Evolutionary conservation across 1,140 invertebrate genomes (phyloP).

Genomic region (Trigoniulus corallinus): DNA sequence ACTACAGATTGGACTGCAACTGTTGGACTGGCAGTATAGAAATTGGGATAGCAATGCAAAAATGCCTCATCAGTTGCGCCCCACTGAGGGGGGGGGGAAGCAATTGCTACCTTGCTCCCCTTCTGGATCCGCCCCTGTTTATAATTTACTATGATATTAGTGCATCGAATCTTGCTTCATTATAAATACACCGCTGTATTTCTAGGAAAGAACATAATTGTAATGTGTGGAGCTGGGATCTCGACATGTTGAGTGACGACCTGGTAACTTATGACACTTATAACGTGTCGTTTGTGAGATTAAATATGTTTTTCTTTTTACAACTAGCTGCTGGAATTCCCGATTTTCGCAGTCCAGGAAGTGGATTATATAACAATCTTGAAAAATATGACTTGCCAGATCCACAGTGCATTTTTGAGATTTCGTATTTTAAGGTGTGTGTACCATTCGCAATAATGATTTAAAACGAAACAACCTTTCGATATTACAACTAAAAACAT

Average conservation of each 20-base stretch:
- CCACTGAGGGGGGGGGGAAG: too few species aligned
- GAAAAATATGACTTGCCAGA: constrained; percentile 79
- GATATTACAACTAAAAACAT: constrained; percentile 7
- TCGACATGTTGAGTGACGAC: constrained; percentile 62
- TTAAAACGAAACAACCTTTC: constrained; percentile 20
- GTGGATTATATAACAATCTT: constrained; percentile 82
- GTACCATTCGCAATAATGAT: constrained; percentile 6
- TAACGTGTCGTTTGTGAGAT: not conserved
- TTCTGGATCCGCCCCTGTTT: too few species aligned
- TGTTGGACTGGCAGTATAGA: too few species aligned
- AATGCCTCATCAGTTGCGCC: too few species aligned
- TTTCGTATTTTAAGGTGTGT: constrained; percentile 36
- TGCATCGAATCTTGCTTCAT: not conserved
- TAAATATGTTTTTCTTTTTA: constrained; percentile 17
- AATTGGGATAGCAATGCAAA: too few species aligned
- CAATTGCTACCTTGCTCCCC: too few species aligned
- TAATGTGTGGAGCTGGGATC: constrained; percentile 85
- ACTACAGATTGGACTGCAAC: too few species aligned
- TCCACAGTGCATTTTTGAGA: constrained; percentile 91
- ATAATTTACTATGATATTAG: not conserved
- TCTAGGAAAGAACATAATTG: constrained; percentile 51
- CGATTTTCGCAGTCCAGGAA: constrained; percentile 77
- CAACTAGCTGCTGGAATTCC: constrained; percentile 76
- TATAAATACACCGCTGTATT: not conserved
- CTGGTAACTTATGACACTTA: not conserved